phyloP scores from a whole-genome alignment of 2,888 invertebrate genomes.

The Coleophora flavipennella region DNA sequence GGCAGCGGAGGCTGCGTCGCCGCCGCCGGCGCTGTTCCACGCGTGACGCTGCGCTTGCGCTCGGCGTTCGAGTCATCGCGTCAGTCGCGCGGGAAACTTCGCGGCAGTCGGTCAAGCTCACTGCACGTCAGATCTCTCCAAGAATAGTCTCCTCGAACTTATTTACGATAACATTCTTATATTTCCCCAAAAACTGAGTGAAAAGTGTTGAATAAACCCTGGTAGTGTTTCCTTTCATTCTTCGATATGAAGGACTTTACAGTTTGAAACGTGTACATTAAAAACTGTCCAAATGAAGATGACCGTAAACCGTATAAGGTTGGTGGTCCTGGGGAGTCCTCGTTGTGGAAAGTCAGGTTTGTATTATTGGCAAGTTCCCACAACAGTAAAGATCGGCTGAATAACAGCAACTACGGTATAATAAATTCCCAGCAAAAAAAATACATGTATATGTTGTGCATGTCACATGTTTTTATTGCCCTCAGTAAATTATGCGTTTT shows the following conservation, averaged over 20 bases:
- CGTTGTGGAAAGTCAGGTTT: constrained; percentile 86
- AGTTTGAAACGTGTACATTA: constrained; percentile 29
- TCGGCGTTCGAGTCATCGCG: constrained; percentile 24
- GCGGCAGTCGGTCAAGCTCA: constrained; percentile 41
- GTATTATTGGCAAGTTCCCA: constrained; percentile 26
- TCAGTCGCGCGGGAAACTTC: constrained; percentile 61
- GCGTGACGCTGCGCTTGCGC: constrained; percentile 29
- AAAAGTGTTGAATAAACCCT: constrained; percentile 32
- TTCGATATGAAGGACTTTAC: constrained; percentile 32
- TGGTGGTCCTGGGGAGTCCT: constrained; percentile 84
- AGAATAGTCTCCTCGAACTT: constrained; percentile 39
- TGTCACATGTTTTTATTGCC: too few species aligned
- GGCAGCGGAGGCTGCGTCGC: constrained; percentile 47
- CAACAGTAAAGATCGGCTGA: too few species aligned
- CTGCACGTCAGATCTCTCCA: constrained; percentile 24
- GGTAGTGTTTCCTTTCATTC: constrained; percentile 25
- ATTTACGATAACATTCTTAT: constrained; percentile 51
- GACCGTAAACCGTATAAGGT: constrained; percentile 85
- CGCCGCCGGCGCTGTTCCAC: constrained; percentile 7
- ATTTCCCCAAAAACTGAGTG: constrained; percentile 18
- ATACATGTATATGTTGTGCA: too few species aligned
- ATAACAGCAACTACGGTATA: too few species aligned
- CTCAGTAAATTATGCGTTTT: too few species aligned
- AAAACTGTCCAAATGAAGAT: constrained; percentile 71
- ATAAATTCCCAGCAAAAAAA: too few species aligned